Conservation (phyloP, 1,140 invertebrate species). For the Aleiodes sp. region DNA sequence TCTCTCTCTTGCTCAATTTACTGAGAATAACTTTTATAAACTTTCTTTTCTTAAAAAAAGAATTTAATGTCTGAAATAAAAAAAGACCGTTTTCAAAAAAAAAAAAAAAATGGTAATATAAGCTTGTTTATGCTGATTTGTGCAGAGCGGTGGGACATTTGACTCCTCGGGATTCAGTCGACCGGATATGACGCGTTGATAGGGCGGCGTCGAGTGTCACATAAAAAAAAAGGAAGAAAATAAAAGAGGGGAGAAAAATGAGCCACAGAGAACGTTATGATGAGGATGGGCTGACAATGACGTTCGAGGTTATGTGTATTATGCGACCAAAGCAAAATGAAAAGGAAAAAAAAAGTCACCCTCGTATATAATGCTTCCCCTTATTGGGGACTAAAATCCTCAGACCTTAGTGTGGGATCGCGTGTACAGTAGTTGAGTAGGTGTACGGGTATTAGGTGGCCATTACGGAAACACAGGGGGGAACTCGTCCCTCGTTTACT, state of each 20-base stretch:
- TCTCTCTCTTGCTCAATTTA: neutral
- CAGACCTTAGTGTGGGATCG: neutral
- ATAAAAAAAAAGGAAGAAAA: neutral
- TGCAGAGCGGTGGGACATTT: neutral
- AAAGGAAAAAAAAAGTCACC: constrained; percentile 16
- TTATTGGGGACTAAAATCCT: neutral
- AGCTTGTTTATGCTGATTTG: neutral
- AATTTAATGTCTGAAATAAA: too few species aligned
- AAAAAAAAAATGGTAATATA: neutral
- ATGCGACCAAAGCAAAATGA: constrained; percentile 1
- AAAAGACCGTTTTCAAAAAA: too few species aligned
- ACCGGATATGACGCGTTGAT: constrained; percentile 27
- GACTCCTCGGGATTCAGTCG: constrained; percentile 12
- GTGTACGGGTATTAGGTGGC: constrained; percentile 28
- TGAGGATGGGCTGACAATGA: constrained; percentile 23
- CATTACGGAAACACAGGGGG: constrained; percentile 17
- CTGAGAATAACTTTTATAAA: too few species aligned
- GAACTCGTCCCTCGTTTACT: too few species aligned
- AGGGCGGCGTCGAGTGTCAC: constrained; percentile 20
- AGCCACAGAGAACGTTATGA: constrained; percentile 23
- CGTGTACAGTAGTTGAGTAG: constrained; percentile 25
- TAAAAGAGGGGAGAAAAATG: constrained; percentile 15
- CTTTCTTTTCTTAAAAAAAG: too few species aligned
- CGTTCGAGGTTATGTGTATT: constrained; percentile 6
- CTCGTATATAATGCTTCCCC: neutral